Conservation (phyloP, 2,113 vertebrate genomes). For the Serinus canaria region DNA sequence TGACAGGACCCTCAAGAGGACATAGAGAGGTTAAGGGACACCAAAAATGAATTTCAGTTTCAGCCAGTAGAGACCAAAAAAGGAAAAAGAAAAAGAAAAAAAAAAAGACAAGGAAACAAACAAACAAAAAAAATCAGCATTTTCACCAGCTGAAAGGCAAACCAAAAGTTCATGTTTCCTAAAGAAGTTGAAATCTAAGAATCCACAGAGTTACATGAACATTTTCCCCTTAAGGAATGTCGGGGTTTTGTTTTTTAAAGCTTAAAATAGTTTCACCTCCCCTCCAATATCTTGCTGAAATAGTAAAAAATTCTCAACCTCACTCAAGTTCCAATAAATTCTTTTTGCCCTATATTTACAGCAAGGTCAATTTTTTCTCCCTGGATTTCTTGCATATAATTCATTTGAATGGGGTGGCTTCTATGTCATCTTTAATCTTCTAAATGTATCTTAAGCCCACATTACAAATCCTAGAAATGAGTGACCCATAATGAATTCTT, state of each 20-base stretch:
- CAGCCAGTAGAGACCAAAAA: not conserved
- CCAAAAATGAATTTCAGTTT: not conserved
- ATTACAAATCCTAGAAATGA: constrained; percentile 38
- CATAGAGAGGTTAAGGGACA: not conserved
- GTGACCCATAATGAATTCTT: constrained; percentile 50
- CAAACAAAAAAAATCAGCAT: not conserved
- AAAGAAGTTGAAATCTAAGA: not conserved
- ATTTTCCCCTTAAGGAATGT: not conserved
- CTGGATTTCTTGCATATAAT: constrained; percentile 4
- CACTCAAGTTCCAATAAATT: not conserved
- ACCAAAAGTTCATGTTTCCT: not conserved
- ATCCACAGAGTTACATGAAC: not conserved
- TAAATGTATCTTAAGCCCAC: constrained; percentile 29
- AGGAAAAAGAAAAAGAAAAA: not conserved
- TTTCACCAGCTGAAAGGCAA: not conserved
- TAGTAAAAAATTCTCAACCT: not conserved
- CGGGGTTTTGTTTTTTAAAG: not conserved
- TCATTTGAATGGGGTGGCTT: constrained; percentile 17
- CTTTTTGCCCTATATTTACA: constrained; percentile 29
- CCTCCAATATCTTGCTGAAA: not conserved
- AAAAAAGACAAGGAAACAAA: not conserved
- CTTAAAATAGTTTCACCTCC: not conserved
- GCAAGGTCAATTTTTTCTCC: constrained; percentile 11
- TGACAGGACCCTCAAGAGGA: not conserved
- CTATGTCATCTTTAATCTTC: constrained; percentile 42